Percentiles rank a stretch among this genome's conserved stretches.
phyloP scores from a whole-genome alignment of 2,888 invertebrate genomes.

The Siphonodentalium dalli region DNA sequence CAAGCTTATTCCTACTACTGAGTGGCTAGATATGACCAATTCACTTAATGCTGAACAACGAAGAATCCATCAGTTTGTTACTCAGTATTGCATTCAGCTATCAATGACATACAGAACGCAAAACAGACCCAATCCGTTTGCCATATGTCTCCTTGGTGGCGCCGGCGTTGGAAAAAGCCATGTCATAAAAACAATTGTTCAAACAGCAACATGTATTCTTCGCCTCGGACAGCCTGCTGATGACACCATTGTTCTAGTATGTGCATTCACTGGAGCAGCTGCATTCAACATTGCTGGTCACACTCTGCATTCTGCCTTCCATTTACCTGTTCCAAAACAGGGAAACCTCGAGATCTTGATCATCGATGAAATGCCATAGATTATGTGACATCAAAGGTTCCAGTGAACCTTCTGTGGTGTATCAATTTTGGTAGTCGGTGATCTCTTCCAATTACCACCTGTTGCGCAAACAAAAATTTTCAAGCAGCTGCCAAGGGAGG shows the following conservation, averaged over 20 bases:
- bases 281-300: constrained; percentile 6
- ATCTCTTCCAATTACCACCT: too few relatives aligned
- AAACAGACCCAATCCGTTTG: not conserved
- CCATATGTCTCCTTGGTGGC: constrained; percentile 4
- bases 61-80: constrained; percentile 6
- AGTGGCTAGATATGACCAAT: constrained; percentile 6
- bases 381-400: not conserved
- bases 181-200: constrained; percentile 4
- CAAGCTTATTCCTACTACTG: not conserved
- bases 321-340: constrained; percentile 1
- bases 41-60: constrained; percentile 5
- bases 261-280: constrained; percentile 5
- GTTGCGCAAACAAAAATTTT: too few relatives aligned
- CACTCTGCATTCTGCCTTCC: constrained; percentile 5
- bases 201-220: not conserved
- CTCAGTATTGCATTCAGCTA: constrained; percentile 5
- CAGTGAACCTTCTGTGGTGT: not conserved
- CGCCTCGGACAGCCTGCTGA: not conserved
- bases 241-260: constrained; percentile 1
- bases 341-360: constrained; percentile 1
- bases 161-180: constrained; percentile 9
- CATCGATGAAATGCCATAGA: constrained; percentile 1
- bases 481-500: too few relatives aligned
- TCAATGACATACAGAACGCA: constrained; percentile 2
- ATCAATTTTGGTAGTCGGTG: too few relatives aligned